Evolutionary conservation across 2,888 invertebrate genomes (phyloP), one percentile per base, ranked within the genome.

Genomic region (Drosophila paramelanica): DNA sequence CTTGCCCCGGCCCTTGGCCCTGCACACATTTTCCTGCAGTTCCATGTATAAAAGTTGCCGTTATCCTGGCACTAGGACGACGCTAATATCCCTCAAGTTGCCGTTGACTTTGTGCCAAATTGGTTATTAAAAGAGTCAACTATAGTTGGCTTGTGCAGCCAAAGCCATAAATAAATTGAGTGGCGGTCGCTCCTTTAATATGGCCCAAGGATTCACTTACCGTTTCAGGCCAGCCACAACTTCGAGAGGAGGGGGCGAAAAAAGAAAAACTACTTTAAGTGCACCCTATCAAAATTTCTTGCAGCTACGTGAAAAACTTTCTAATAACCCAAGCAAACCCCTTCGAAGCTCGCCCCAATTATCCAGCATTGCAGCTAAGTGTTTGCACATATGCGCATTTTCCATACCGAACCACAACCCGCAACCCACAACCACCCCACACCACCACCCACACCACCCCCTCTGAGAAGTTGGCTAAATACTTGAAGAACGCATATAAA

Each of bases 41-140:
- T 49, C 10, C 31, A 11, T 27, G 61, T 59, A 51, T 51, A 39
- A 49, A 47, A 67, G 55, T 47, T 56, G n/a, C 33, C 62, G 41
- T 33, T 64, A 23, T 59, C 68, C 50, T 45, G 53, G 49, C 41
- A 20, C 39, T 51, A 52, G 52, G 62, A 67, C 57, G 47, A 77
- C 68, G 79, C 85, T 81, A 81, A 84, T 81, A 85, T 78, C 79
- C 62, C 42, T 77, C 70, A 68, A 77, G 74, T 70, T 77, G 72
- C 59, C 53, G 55, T 52, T 67, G 79, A 81, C 75, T 77, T 67
- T 79, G 65, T 65, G 66, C 70, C 66, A 83, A 88, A 88, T 83
- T 83, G 83, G 75, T 83, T 83, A 83, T 83, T 83, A 86, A 83
- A 83, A 75, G 80, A 77, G 80, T 79, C 74, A 79, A 73, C 88